Evolutionary conservation across 2,113 vertebrate species (phyloP), one percentile per base, ranked within the genome.

Genomic region (Oceanodroma tethys): DNA sequence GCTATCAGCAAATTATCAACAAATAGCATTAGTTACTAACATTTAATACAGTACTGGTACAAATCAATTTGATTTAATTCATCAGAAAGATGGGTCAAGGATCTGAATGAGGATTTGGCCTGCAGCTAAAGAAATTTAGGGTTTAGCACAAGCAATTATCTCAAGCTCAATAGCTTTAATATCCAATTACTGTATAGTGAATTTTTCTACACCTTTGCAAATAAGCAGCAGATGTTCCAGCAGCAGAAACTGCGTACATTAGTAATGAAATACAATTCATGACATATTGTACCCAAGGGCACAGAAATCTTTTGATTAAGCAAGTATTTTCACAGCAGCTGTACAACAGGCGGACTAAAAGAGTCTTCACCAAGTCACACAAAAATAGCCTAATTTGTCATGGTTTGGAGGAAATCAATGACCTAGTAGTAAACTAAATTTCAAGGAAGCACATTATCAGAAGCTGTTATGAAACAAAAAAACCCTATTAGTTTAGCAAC

Each of bases 241-340:
- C 59, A 76, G 50, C 67, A 92, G 50, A 92, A 96, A 81, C 25
- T 50, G 9, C 1, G 0, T 86, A 84, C 81, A 90, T 56, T 74
- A 71, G 56, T 90, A 96, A 94, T 70, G 80, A 94, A 96, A 89
- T 65, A 88, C 74, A 97, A 78, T 62, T 93, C 29, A 45, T 53
- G 90, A 90, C 81, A 95, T 95, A 96, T 81, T 91, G 87, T 45
- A 96, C 79, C 91, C 86, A 96, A 91, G 20, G 65, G 74, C 81
- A 94, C 11, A 84, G 63, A 88, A 86, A 66, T n/a, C 55, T 88
- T 93, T 94, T 91, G 92, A 92, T 94, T 95, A 96, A 97, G 52
- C n/a, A 81, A 86, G 30, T 81, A 63, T 88, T 97, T 94, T 93
- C 75, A 81, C 16, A 63, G 63, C 68, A 94, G 55, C 73, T 76